These are phyloP conservation scores for Onychomys torridus DNA, from an alignment of 2,797 vertebrate genomes.

Conservation along the genomic window DNA sequence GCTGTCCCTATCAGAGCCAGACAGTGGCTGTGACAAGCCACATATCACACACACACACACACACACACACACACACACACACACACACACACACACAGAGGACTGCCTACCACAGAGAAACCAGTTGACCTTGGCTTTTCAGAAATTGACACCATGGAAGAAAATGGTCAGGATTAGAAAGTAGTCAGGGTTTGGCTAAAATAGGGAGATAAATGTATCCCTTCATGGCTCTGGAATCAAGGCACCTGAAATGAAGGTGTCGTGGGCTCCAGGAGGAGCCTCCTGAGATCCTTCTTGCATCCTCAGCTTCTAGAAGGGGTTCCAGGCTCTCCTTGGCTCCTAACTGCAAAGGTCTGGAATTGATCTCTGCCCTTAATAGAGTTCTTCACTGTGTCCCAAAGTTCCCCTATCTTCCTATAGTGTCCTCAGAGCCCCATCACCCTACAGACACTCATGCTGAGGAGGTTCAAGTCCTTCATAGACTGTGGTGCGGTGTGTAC, in stretches of 20 bases:
- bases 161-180: accelerated
- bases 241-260: not conserved
- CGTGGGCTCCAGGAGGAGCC: not conserved
- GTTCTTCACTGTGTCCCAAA: not conserved
- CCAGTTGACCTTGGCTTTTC: accelerated
- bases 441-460: not conserved
- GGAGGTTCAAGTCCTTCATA: no score
- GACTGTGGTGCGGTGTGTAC: accelerated
- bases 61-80: not conserved
- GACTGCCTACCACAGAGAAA: accelerated
- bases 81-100: not conserved
- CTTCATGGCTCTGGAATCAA: no score
- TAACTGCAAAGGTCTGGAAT: not conserved
- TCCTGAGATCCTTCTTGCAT: no score
- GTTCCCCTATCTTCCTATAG: no score
- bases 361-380: accelerated
- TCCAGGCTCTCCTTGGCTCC: no score
- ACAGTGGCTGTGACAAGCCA: not conserved
- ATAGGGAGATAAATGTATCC: accelerated
- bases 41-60: not conserved
- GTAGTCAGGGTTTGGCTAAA: accelerated
- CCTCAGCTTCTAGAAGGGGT: not conserved
- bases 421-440: accelerated
- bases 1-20: no score
- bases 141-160: accelerated